These are phyloP conservation scores for Prunella fulvescens DNA, from an alignment of 2,113 vertebrate species.

Conservation along the genomic window DNA sequence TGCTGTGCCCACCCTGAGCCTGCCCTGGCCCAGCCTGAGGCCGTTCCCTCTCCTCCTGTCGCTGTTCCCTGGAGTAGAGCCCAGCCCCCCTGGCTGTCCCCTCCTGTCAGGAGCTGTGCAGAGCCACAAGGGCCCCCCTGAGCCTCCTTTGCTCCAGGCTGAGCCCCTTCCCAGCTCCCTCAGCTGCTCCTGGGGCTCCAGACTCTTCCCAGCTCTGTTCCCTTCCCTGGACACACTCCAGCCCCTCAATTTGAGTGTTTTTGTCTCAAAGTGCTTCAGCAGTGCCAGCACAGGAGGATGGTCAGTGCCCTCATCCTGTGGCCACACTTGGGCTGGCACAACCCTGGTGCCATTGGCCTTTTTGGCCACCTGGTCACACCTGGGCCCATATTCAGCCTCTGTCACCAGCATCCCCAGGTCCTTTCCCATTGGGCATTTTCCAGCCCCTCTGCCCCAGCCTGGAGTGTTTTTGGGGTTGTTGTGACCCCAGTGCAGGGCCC, in stretches of 20 bases:
- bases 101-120: not conserved
- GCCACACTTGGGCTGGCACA: not conserved
- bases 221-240: not conserved
- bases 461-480: not conserved
- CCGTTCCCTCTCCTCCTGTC: not conserved
- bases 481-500: not conserved
- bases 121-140: not conserved
- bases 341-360: not conserved
- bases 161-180: not conserved
- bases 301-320: not conserved
- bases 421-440: not conserved
- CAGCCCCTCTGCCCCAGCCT: not conserved
- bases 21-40: not conserved
- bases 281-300: not conserved
- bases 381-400: not conserved
- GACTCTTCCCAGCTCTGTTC: rapidly evolving
- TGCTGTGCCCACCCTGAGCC: rapidly evolving
- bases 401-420: too few species aligned
- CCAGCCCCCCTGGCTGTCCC: not conserved
- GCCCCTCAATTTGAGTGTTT: rapidly evolving
- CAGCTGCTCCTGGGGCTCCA: not conserved
- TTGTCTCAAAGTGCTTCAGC: not conserved
- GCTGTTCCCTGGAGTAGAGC: not conserved
- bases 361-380: not conserved
- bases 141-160: not conserved